Evolutionary conservation across 2,888 invertebrate genomes (phyloP).

Genomic region (Chelonus formosanus): DNA sequence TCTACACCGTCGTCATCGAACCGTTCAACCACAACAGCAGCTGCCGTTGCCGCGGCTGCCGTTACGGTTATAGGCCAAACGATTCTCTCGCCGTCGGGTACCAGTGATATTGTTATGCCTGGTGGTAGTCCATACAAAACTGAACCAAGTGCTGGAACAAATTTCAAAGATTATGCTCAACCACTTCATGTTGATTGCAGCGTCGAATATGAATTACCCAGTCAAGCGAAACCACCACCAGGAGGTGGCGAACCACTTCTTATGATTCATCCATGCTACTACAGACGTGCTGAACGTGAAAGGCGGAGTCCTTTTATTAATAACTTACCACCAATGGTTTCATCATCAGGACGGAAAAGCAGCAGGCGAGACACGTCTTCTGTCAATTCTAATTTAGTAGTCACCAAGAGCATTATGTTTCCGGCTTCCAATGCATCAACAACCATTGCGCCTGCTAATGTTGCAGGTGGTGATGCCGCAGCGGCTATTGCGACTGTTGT

Average conservation of each 20-base stretch:
- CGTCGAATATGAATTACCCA: slow-evolving; percentile 90
- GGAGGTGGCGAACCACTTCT: slow-evolving; percentile 82
- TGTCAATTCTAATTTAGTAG: slow-evolving; percentile 28
- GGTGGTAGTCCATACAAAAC: slow-evolving; percentile 41
- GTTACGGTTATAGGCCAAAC: slow-evolving; percentile 41
- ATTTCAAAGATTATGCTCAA: slow-evolving; percentile 81
- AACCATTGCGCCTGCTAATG: slow-evolving; percentile 22
- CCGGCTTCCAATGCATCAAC: slow-evolving; percentile 44
- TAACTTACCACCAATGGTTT: slow-evolving; percentile 76
- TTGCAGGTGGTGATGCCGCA: slow-evolving; percentile 35
- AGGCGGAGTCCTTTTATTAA: slow-evolving; percentile 84
- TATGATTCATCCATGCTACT: slow-evolving; percentile 91
- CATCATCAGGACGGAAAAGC: slow-evolving; percentile 45
- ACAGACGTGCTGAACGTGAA: slow-evolving; percentile 85
- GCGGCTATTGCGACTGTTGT: slow-evolving; percentile 30
- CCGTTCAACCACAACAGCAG: slow-evolving; percentile 46
- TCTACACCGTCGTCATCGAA: slow-evolving; percentile 64
- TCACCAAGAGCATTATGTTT: slow-evolving; percentile 42
- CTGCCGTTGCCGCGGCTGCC: slow-evolving; percentile 34
- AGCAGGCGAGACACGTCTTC: slow-evolving; percentile 43
- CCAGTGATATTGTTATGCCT: slow-evolving; percentile 27
- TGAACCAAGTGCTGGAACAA: slow-evolving; percentile 40
- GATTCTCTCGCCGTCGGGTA: slow-evolving; percentile 39
- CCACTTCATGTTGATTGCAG: slow-evolving; percentile 91
- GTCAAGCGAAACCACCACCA: slow-evolving; percentile 87